Evolutionary conservation across 2,113 vertebrate genomes (phyloP).

Genomic region (Synchiropus splendidus): DNA sequence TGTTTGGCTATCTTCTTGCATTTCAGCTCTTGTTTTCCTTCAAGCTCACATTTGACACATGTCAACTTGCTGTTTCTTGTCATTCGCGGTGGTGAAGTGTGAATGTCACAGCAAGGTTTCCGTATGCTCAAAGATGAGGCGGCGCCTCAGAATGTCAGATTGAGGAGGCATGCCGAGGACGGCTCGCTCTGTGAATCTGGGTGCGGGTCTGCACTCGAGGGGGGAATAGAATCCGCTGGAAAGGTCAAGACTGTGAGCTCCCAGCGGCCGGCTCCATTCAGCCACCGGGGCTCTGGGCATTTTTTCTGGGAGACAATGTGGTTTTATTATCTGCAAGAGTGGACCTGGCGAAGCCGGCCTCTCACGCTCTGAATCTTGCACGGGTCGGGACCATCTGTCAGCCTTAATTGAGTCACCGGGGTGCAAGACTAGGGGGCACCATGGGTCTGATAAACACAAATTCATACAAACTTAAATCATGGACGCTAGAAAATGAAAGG

Average conservation of each 20-base stretch:
- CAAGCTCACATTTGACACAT: slow-evolving; percentile 10
- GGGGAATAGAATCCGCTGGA: slow-evolving; percentile 45
- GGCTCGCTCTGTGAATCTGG: slow-evolving; percentile 32
- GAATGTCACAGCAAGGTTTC: slow-evolving; percentile 48
- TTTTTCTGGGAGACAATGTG: slow-evolving; percentile 59
- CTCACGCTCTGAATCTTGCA: slow-evolving; percentile 68
- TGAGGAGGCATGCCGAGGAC: slow-evolving; percentile 24
- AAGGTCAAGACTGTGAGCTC: slow-evolving; percentile 56
- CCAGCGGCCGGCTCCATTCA: slow-evolving; percentile 42
- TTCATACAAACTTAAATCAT: slow-evolving; percentile 25
- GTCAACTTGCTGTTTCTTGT: slow-evolving; percentile 21
- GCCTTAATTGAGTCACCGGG: slow-evolving; percentile 70
- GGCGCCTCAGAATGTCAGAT: slow-evolving; percentile 50
- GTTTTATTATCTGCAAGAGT: slow-evolving; percentile 66
- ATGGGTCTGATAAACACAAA: slow-evolving; percentile 47
- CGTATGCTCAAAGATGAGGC: slow-evolving; percentile 37
- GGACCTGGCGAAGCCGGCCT: slow-evolving; percentile 41
- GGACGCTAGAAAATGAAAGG: slow-evolving; percentile 15
- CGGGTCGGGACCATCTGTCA: slow-evolving; percentile 68
- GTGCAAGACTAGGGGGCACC: slow-evolving; percentile 50
- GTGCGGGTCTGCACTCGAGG: slow-evolving; percentile 41
- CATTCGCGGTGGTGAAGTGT: slow-evolving; percentile 19
- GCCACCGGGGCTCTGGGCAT: slow-evolving; percentile 49
- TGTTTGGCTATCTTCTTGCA: no score
- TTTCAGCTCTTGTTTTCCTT: not conserved